Conservation (phyloP, 2,113 vertebrate genomes). For the Salvelinus sp. region DNA sequence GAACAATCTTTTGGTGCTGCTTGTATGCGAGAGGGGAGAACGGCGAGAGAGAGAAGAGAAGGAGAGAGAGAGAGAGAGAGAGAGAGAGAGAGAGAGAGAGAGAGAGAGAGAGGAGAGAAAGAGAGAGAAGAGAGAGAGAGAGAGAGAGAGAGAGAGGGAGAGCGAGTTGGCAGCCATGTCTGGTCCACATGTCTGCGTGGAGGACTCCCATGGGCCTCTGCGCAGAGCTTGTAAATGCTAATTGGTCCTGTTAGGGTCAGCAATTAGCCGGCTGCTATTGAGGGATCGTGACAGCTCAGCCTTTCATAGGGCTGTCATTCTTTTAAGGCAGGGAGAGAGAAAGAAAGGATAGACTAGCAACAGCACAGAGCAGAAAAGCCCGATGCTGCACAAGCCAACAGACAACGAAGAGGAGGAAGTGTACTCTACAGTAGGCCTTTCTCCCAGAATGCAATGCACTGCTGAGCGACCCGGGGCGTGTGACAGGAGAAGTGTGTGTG, state of each 20-base stretch:
- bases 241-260: constrained; percentile 80
- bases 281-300: constrained; percentile 70
- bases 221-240: constrained; percentile 67
- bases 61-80: background rate
- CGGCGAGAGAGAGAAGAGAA: background rate
- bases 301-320: constrained; percentile 62
- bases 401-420: constrained; percentile 57
- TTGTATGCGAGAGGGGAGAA: background rate
- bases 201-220: constrained; percentile 65
- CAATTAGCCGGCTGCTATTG: constrained; percentile 76
- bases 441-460: constrained; percentile 59
- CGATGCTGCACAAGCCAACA: constrained; percentile 46
- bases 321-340: constrained; percentile 33
- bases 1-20: constrained; percentile 17
- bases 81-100: background rate
- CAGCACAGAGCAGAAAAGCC: background rate
- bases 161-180: constrained; percentile 47
- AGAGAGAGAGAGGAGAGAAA: background rate
- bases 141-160: background rate
- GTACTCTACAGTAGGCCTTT: constrained; percentile 51
- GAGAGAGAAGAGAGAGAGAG: background rate
- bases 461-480: constrained; percentile 20
- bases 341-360: constrained; percentile 37
- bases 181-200: constrained; percentile 57
- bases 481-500: constrained; percentile 4